Base-by-base conservation (phyloP, 30 jellyfish, hydroid and myxozoan species). In the Turritopsis dohrnii region DNA sequence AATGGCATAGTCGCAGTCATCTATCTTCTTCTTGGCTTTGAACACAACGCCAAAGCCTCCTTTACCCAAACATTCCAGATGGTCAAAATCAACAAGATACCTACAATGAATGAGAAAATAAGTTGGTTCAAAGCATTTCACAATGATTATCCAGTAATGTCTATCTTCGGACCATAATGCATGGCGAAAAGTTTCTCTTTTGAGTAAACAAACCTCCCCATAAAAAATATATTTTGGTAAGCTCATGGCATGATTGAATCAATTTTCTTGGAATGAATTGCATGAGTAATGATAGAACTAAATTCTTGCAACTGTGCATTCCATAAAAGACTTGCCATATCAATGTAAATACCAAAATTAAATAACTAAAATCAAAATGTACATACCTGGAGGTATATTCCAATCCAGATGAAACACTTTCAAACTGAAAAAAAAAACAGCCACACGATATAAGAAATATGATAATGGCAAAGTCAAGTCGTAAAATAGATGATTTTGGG, bases 31-130 rank as follows among this genome's bases (percentile, higher is more conserved):
- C 66, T 81, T 87, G 19, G 99, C 99, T 53, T 86, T 87, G 83
- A 89, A 95, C 23, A 95, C 99, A 41, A 87, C 97, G 1, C 99
- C 99, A 83, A 90, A 95, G 60, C 99, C 99, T 26, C 99, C 99
- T 82, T 90, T 90, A 16, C 97, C 99, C 79, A 95, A 76, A 80
- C 94, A 86, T 66, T 90, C 91, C 20, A 90, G 29, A 77, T 95
- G 99, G 52, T 89, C 93, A 74, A 95, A 95, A 41, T 95, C 99
- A 5, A 53, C 71, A 52, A 76, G 41, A 79, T 95, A 95, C 31
- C 99, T 89, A 80, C 8, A n/a, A n/a, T 27, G 23, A 69, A 69
- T 9, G 19, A 69, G 31, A 60, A 21, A 60, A 60, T 60, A 0
- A 0, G 21, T 60, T 0, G 22, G 0, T 60, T 18, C 73, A 0